These are phyloP conservation scores for Oncorhynchus clarkii DNA, from an alignment of 2,113 vertebrate species.

Conservation along the genomic window DNA sequence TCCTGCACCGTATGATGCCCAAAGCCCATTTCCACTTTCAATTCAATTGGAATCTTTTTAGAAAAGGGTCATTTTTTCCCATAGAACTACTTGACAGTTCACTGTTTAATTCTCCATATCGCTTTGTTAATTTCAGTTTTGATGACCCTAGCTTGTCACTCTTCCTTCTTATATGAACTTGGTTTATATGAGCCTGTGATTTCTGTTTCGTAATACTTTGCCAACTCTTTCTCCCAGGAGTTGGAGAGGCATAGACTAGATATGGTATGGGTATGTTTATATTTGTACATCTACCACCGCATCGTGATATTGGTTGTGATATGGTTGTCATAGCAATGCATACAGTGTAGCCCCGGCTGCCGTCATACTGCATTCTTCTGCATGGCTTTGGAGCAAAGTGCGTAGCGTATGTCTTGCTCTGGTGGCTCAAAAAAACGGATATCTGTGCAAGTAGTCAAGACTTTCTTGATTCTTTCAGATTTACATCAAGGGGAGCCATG, in stretches of 20 bases:
- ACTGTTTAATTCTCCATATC: neutral
- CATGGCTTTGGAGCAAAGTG: slow-evolving; percentile 91
- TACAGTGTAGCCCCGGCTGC: slow-evolving; percentile 87
- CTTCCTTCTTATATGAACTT: slow-evolving; percentile 75
- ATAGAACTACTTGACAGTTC: slow-evolving; percentile 40
- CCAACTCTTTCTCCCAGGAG: slow-evolving; percentile 98
- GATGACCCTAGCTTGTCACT: slow-evolving; percentile 67
- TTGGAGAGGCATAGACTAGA: slow-evolving; percentile 99
- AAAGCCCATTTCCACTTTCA: slow-evolving; percentile 2
- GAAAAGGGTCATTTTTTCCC: neutral
- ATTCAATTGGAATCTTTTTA: slow-evolving; percentile 9
- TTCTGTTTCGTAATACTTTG: slow-evolving; percentile 91
- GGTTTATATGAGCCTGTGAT: slow-evolving; percentile 83
- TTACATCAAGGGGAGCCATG: neutral
- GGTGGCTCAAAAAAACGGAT: slow-evolving; percentile 47
- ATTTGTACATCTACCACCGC: slow-evolving; percentile 92
- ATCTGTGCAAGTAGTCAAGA: slow-evolving; percentile 15
- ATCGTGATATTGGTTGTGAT: slow-evolving; percentile 93
- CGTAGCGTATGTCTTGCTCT: slow-evolving; percentile 77
- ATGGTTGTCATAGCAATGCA: slow-evolving; percentile 86
- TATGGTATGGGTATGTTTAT: slow-evolving; percentile 99
- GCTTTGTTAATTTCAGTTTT: slow-evolving; percentile 31
- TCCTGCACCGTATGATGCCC: neutral
- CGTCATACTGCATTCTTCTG: slow-evolving; percentile 87
- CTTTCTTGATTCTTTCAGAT: slow-evolving; percentile 12